A percentile compares a stretch with the other conserved stretches of the same genome.
Conservation (phyloP, 2,888 invertebrate species). For the Brachypalpus laphriformis region DNA sequence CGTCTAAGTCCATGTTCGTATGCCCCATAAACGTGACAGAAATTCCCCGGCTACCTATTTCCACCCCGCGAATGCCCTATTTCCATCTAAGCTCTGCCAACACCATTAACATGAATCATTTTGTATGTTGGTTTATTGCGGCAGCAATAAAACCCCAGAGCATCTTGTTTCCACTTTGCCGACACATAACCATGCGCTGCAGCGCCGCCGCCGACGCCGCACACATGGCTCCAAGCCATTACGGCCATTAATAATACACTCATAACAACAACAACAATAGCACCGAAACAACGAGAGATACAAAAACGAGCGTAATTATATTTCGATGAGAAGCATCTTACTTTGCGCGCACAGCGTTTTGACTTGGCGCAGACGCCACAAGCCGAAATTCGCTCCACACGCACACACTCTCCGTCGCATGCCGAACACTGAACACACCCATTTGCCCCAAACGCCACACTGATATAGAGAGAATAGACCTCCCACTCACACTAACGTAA, state of each 20-base stretch:
- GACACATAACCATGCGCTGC: constrained; percentile 10
- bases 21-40: background rate
- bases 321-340: constrained; percentile 37
- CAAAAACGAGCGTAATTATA: constrained; percentile 25
- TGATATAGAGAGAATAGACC: background rate
- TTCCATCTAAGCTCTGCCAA: background rate
- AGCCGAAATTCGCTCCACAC: background rate
- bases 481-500: background rate
- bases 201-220: constrained; percentile 7
- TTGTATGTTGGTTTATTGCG: constrained; percentile 14
- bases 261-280: background rate
- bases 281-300: constrained; percentile 2
- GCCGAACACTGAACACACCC: constrained; percentile 29
- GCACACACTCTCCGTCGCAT: background rate
- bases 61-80: background rate
- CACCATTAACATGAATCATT: constrained; percentile 15
- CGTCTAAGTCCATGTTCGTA: background rate
- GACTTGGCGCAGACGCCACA: constrained; percentile 33
- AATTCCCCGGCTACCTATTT: too few relatives aligned
- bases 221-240: constrained; percentile 7
- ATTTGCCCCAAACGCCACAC: constrained; percentile 8
- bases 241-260: constrained; percentile 1
- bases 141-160: constrained; percentile 6
- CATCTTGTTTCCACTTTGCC: constrained; percentile 25
- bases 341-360: constrained; percentile 25